Evolutionary conservation across 1,140 invertebrate genomes (phyloP), one percentile per base, ranked within the genome.

Genomic region (Psilanteris sp.): DNA sequence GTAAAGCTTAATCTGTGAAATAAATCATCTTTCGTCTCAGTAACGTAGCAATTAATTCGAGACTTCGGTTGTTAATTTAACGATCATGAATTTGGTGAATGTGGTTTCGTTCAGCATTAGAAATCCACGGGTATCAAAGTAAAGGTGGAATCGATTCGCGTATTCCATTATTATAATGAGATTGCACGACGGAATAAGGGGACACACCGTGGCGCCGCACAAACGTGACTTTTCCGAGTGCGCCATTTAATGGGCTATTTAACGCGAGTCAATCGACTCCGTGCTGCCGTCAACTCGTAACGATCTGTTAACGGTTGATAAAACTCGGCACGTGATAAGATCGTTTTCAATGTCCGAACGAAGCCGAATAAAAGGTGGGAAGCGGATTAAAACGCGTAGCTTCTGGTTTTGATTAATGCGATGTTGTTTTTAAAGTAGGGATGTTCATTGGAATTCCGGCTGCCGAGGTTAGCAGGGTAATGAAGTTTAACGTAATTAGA

Each of bases 301-400:
- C 78, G 78, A 79, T 79, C 74, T 75, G 78, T 79, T 79, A 79
- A 79, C 70, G 75, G 66, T 67, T 73, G 66, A 75, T 74, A 79
- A 77, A 79, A 55, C 66, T 37, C 10, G 39, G 44, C 70, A 24
- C 57, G 44, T 52, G 73, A 66, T 73, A 73, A 73, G 70, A 66
- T 73, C 59, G 26, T 48, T 72, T 72, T 72, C 44, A 37, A 37
- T 31, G 39, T 36, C 36, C 52, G 31, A 68, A 43, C 50, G 24
- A 54, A 44, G 11, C 8, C 41, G 46, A 9, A 41, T 24, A 10
- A 50, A 24, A 24, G 20, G 3, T 14, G 32, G 44, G 7, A 44
- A 54, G 43, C 16, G 50, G 54, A 71, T 52, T 54, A 36, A 61
- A 71, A 54, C 16, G 18, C 26, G 9, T 16, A 5, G 8, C 43